Base-by-base conservation (phyloP, 2,888 invertebrate genomes). In the Hydriomena furcata region DNA sequence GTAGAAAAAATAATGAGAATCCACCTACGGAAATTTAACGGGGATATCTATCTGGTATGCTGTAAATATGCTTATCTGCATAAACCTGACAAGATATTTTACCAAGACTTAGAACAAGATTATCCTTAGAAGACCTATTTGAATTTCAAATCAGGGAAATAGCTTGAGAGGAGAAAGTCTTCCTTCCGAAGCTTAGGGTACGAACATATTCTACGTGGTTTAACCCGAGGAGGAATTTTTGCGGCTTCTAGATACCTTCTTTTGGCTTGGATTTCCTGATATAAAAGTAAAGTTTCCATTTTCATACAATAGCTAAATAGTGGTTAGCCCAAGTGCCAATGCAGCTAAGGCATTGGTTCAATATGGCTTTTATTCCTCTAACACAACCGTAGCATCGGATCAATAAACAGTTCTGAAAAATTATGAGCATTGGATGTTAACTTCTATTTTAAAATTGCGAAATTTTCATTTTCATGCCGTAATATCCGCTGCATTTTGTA, bases 91-190 rank as follows among this genome's bases (percentile, higher is more conserved):
- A 25, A 40, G 31, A 36, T 35, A 31, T 28, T 50, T 45, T 41
- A 38, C 36, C 31, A 46, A 36, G 51, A 52, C 36, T 37, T 52
- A 47, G 46, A 46, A 37, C 27, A 42, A 32, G 32, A 32, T 41
- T 51, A 41, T 52, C 46, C n/a, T n/a, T n/a, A n/a, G n/a, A 37
- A 37, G 42, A 20, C 32, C 10, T 42, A 43, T 37, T 38, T 52
- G 52, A 52, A 52, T 47, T 47, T 46, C 36, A 52, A 46, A 42
- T 52, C 34, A 24, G 46, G 42, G 27, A 41, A 47, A 47, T 52
- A 47, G 42, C 52, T 35, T 25, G 28, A 30, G 24, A 38, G 28
- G 30, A 32, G 38, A 52, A 52, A 47, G 37, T 46, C 27, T 52
- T 41, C 23, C 51, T 41, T 37, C 32, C 41, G 23, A 47, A 52